Evolutionary conservation across 2,797 vertebrate genomes (phyloP).

Genomic region (Sciurus vulgaris): DNA sequence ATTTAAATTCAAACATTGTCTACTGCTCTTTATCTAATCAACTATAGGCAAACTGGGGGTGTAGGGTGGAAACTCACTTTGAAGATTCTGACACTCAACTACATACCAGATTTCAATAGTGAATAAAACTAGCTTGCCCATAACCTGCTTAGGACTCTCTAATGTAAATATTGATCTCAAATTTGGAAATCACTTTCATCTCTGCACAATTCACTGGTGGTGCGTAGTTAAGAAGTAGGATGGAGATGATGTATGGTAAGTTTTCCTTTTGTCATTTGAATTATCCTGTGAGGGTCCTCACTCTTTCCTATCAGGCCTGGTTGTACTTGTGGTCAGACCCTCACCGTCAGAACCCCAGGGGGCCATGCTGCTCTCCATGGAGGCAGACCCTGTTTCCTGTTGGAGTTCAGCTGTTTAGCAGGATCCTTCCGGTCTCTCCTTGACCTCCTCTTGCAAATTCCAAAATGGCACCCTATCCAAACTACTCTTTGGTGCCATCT

Average conservation of each 20-base stretch:
- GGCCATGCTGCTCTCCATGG: background rate
- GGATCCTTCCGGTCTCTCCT: background rate
- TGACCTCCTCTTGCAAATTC: background rate
- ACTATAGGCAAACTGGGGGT: background rate
- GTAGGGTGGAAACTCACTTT: background rate
- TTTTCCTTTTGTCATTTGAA: background rate
- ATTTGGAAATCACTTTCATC: slow-evolving; percentile 51
- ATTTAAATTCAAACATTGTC: background rate
- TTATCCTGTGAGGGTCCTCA: background rate
- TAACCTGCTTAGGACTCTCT: background rate
- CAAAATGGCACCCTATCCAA: background rate
- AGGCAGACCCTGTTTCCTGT: background rate
- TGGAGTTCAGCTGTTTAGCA: background rate
- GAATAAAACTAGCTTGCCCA: slow-evolving; percentile 60
- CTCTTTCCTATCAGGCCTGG: background rate
- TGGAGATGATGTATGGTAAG: background rate
- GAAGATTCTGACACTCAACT: slow-evolving; percentile 58
- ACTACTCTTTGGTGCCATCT: background rate
- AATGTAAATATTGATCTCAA: slow-evolving; percentile 67
- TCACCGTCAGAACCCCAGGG: background rate
- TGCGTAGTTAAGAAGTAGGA: slow-evolving; percentile 24
- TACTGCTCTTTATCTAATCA: background rate
- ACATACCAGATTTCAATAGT: slow-evolving; percentile 61
- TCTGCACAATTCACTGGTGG: slow-evolving; percentile 34
- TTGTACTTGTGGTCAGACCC: background rate